Evolutionary conservation across 2,888 invertebrate species (phyloP).

Genomic region (Meiosimyza decipiens): DNA sequence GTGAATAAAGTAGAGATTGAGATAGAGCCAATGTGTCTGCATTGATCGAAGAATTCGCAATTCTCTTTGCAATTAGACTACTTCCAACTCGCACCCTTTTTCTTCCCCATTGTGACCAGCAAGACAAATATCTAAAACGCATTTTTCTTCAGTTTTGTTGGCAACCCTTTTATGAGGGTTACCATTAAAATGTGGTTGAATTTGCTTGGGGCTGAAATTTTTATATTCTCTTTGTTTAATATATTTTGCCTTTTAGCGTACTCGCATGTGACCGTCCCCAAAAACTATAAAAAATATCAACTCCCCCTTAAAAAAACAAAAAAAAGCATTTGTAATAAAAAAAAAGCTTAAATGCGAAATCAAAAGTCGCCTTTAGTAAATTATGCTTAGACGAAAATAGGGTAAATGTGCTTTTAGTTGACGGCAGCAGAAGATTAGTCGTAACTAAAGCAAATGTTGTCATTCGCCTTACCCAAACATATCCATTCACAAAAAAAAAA

Average conservation of each 20-base stretch:
- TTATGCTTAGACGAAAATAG: neutral
- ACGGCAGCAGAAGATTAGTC: too few relatives aligned
- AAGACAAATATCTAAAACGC: neutral
- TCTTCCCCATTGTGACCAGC: neutral
- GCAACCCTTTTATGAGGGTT: conserved; percentile 13
- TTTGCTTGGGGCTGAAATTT: neutral
- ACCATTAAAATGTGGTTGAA: conserved; percentile 5
- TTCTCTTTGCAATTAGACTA: neutral
- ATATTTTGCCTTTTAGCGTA: neutral
- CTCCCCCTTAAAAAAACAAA: conserved; percentile 22
- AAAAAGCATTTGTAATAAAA: conserved; percentile 7
- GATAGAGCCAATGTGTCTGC: conserved; percentile 33
- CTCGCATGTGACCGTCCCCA: conserved; percentile 31
- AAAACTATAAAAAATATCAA: conserved; percentile 16
- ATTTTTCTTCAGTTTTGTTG: neutral
- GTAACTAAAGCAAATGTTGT: too few relatives aligned
- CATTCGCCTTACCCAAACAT: too few relatives aligned
- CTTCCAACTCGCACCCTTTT: neutral
- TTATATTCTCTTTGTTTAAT: neutral
- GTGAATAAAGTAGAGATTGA: neutral
- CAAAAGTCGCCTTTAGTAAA: conserved; percentile 15
- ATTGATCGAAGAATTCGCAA: conserved; percentile 3
- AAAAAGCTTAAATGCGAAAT: conserved; percentile 5
- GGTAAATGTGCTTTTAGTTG: neutral
- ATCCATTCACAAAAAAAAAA: too few relatives aligned